These are phyloP conservation scores for Catalaphyllia jardinei DNA, from an alignment of 64 coral and sea anemone genomes.

Conservation along the genomic window DNA sequence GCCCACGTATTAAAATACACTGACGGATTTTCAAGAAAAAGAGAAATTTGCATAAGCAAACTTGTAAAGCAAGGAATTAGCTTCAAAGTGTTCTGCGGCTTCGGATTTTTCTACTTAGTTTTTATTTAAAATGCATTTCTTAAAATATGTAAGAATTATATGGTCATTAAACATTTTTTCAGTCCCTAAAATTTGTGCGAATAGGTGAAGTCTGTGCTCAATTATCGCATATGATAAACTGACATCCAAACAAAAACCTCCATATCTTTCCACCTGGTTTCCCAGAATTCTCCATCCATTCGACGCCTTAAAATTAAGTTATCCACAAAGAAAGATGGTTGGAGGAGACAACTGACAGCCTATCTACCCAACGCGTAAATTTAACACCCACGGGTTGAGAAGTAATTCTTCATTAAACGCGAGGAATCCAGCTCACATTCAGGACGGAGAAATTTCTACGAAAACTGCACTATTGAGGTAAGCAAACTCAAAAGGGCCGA, in stretches of 20 bases:
- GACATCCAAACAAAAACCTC: not conserved
- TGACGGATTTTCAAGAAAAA: not conserved
- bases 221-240: not conserved
- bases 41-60: not conserved
- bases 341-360: slow-evolving; percentile 30
- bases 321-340: not conserved
- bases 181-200: not conserved
- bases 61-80: not conserved
- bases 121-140: no score
- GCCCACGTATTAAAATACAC: not conserved
- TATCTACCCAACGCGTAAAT: not conserved
- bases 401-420: not conserved
- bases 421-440: not conserved
- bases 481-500: no score
- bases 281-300: not conserved
- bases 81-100: no score
- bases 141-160: no score
- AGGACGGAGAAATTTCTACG: no score
- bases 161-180: no score
- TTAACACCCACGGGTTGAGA: not conserved
- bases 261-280: not conserved
- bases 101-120: no score
- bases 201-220: no score
- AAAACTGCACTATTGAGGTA: no score
- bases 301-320: slow-evolving; percentile 18